Evolutionary conservation across 2,797 vertebrate species (phyloP).

Genomic region (Carapus acus): DNA sequence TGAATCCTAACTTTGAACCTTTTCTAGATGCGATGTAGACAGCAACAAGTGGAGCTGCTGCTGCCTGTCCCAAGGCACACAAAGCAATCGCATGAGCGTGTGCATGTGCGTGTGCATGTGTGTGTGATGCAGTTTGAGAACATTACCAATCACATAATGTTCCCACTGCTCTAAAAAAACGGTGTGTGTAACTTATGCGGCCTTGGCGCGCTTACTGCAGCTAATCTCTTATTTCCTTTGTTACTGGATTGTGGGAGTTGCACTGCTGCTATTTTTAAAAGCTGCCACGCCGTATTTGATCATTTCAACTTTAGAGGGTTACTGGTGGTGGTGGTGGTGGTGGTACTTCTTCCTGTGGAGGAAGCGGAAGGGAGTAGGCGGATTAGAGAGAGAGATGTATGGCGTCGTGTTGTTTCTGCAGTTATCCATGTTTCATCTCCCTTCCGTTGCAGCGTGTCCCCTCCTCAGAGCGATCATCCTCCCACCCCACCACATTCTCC

Average conservation of each 20-base stretch:
- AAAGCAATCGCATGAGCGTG: too few species aligned
- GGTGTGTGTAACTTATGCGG: not conserved
- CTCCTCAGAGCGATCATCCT: conserved; percentile 41
- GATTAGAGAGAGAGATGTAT: conserved; percentile 58
- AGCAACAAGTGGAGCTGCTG: too few species aligned
- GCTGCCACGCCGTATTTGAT: conserved; percentile 64
- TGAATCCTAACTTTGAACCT: too few species aligned
- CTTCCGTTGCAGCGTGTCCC: conserved; percentile 32
- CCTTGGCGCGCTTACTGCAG: not conserved
- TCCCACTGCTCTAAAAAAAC: too few species aligned
- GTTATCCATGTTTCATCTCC: conserved; percentile 48
- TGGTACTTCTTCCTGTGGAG: conserved; percentile 63
- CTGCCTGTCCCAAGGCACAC: too few species aligned
- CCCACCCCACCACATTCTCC: conserved; percentile 22
- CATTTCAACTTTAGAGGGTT: conserved; percentile 63
- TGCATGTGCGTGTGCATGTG: too few species aligned
- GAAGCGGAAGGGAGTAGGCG: conserved; percentile 57
- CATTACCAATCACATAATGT: too few species aligned
- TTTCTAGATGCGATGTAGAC: too few species aligned
- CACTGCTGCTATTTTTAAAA: conserved; percentile 64
- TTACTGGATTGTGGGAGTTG: conserved; percentile 26
- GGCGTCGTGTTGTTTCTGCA: conserved; percentile 31
- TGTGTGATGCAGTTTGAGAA: too few species aligned
- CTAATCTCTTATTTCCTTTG: conserved; percentile 17
- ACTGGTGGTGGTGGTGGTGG: conserved; percentile 44